phyloP scores from a whole-genome alignment of 2,797 vertebrate genomes.

The Anguilla megastoma region DNA sequence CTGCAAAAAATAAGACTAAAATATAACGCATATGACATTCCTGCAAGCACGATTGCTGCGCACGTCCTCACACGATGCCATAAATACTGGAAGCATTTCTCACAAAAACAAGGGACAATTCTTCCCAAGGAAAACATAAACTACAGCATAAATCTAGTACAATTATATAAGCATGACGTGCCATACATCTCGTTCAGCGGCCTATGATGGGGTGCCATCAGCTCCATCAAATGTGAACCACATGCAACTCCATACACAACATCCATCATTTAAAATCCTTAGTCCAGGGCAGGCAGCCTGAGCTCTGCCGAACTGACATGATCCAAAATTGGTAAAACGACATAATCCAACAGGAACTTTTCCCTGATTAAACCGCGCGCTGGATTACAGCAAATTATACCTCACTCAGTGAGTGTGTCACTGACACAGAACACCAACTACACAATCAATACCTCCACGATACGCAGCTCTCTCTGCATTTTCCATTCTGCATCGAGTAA shows the following conservation, averaged over 20 bases:
- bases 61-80: slow-evolving; percentile 19
- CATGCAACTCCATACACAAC: neutral
- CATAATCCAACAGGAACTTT: neutral
- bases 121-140: neutral
- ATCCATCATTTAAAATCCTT: neutral
- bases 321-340: neutral
- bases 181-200: slow-evolving; percentile 16
- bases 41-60: slow-evolving; percentile 25
- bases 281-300: neutral
- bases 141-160: neutral
- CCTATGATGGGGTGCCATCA: neutral
- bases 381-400: slow-evolving; percentile 13
- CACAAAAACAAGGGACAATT: neutral
- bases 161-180: slow-evolving; percentile 10
- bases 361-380: neutral
- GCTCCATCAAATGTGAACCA: slow-evolving; percentile 11
- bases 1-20: slow-evolving; percentile 46
- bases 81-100: slow-evolving; percentile 39
- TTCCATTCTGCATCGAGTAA: neutral
- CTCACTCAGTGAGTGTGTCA: neutral
- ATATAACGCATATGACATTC: slow-evolving; percentile 29
- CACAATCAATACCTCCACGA: neutral
- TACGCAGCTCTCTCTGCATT: neutral
- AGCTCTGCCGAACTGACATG: neutral
- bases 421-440: neutral